phyloP scores from a whole-genome alignment of 1,140 invertebrate genomes.

The Drosophila saltans region DNA sequence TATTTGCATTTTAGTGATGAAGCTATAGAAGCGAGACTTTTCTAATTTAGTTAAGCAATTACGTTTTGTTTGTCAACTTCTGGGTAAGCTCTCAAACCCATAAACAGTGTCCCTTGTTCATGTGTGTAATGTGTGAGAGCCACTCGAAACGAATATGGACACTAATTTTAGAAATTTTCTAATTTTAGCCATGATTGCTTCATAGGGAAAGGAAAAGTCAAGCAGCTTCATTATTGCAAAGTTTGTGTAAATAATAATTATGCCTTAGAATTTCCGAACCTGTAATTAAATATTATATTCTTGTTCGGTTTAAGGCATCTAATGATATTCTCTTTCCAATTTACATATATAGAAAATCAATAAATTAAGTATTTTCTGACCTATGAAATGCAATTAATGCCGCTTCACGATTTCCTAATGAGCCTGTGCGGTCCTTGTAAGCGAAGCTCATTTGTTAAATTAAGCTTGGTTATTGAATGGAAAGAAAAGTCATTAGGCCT shows the following conservation, averaged over 20 bases:
- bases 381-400: constrained; percentile 18
- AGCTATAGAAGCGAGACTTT: constrained; percentile 8
- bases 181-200: not conserved
- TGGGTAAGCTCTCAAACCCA: not conserved
- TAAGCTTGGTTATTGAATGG: constrained; percentile 14
- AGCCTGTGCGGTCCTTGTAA: constrained; percentile 3
- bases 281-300: not conserved
- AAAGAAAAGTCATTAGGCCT: constrained; percentile 30
- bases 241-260: too few relatives aligned
- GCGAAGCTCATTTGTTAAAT: constrained; percentile 38
- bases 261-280: not conserved
- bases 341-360: constrained; percentile 51
- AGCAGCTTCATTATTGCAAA: too few relatives aligned
- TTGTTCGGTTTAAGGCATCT: not conserved
- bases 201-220: too few relatives aligned
- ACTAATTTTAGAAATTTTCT: not conserved
- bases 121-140: not conserved
- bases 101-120: not conserved
- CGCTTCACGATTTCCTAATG: constrained; percentile 12
- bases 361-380: constrained; percentile 39
- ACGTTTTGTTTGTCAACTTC: constrained; percentile 16
- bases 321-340: constrained; percentile 13
- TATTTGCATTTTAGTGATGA: constrained; percentile 16
- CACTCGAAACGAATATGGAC: not conserved
- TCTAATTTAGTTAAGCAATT: constrained; percentile 21